Evolutionary conservation across 1,140 invertebrate genomes (phyloP).

Genomic region (Lucilia sericata): DNA sequence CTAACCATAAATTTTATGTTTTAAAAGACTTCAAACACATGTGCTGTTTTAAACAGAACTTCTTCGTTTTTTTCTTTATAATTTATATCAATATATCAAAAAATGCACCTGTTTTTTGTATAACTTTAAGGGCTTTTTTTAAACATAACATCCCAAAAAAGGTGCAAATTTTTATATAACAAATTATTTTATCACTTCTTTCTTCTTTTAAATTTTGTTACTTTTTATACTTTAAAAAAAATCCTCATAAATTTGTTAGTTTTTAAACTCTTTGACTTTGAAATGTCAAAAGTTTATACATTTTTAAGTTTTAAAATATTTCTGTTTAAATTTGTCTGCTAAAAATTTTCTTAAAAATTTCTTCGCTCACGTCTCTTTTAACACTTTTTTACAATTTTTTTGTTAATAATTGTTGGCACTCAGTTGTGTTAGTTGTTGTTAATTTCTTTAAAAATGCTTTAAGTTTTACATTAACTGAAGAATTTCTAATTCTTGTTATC

Average conservation of each 20-base stretch:
- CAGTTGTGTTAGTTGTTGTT: background rate
- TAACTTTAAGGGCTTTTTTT: too few species aligned
- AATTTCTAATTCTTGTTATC: background rate
- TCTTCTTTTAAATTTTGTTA: background rate
- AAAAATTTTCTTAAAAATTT: background rate
- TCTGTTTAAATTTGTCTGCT: background rate
- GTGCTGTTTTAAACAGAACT: background rate
- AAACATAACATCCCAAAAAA: background rate
- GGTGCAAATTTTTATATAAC: constrained; percentile 21
- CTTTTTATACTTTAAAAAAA: background rate
- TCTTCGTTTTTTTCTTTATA: too few species aligned
- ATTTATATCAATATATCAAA: background rate
- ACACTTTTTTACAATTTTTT: background rate
- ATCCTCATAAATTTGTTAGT: background rate
- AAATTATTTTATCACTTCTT: background rate
- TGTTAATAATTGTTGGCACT: background rate
- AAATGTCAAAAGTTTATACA: constrained; percentile 37
- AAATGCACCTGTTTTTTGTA: constrained; percentile 36
- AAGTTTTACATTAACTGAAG: background rate
- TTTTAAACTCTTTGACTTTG: constrained; percentile 11
- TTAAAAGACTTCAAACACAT: constrained; percentile 16
- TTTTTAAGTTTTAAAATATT: constrained; percentile 23
- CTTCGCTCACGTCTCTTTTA: background rate
- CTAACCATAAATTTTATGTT: background rate
- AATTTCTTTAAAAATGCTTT: background rate